Conservation (phyloP, 2,888 invertebrate genomes). For the Drosophila dives region DNA sequence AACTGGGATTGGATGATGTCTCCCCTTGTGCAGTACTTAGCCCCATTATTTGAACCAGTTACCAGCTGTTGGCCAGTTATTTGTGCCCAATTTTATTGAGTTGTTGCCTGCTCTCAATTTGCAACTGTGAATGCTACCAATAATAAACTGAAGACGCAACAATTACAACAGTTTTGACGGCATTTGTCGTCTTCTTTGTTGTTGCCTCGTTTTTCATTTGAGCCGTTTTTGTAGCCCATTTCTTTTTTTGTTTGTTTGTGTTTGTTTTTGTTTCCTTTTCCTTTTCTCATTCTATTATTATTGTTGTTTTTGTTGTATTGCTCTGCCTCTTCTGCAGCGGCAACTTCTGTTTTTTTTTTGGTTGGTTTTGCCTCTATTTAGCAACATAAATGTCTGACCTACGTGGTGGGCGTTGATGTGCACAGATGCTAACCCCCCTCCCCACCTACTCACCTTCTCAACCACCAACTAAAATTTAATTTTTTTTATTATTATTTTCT, state of each 20-base stretch:
- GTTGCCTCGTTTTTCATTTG: constrained; percentile 30
- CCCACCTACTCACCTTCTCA: background rate
- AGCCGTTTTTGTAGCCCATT: constrained; percentile 53
- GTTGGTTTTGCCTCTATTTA: constrained; percentile 32
- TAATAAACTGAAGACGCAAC: constrained; percentile 30
- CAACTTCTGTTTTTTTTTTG: background rate
- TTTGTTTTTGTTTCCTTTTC: constrained; percentile 44
- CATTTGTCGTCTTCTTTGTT: constrained; percentile 3
- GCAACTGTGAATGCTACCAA: constrained; percentile 9
- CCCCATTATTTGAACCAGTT: background rate
- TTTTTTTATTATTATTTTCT: background rate
- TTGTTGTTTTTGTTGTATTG: constrained; percentile 9
- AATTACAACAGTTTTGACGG: constrained; percentile 36
- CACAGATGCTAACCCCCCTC: constrained; percentile 52
- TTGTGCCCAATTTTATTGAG: background rate
- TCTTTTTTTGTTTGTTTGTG: constrained; percentile 14
- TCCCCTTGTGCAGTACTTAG: background rate
- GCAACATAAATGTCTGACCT: constrained; percentile 51
- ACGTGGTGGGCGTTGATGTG: constrained; percentile 42
- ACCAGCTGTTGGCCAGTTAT: background rate
- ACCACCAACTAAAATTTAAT: background rate
- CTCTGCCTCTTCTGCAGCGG: background rate
- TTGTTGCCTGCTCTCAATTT: background rate
- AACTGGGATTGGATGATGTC: background rate
- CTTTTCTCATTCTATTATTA: constrained; percentile 34